phyloP scores from a whole-genome alignment of 2,113 vertebrate genomes.

The Oceanodroma tethys region DNA sequence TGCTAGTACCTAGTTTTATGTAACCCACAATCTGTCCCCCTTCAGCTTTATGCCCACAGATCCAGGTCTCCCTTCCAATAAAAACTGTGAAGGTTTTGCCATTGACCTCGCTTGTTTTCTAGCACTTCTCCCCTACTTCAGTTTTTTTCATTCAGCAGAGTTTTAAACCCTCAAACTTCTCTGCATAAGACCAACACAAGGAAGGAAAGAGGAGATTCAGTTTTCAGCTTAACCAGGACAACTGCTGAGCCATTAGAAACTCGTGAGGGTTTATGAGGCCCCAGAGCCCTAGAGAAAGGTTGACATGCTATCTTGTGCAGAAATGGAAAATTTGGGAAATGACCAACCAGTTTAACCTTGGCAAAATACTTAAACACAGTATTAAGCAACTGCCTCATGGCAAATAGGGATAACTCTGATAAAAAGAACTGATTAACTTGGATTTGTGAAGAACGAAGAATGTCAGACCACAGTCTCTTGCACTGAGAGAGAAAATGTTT shows the following conservation, averaged over 20 bases:
- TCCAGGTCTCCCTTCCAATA: background rate
- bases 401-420: background rate
- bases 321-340: background rate
- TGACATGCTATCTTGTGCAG: background rate
- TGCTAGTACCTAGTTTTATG: background rate
- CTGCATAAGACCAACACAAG: background rate
- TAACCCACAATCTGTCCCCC: background rate
- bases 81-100: background rate
- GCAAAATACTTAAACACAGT: background rate
- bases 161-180: background rate
- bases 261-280: background rate
- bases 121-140: background rate
- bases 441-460: background rate
- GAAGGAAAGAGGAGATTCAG: background rate
- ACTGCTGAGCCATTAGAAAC: background rate
- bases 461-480: background rate
- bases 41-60: background rate
- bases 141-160: background rate
- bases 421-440: background rate
- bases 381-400: background rate
- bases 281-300: background rate
- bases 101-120: background rate
- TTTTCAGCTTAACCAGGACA: background rate
- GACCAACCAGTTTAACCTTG: background rate
- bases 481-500: background rate